These are phyloP conservation scores for Hypsibius dujardini DNA, from an alignment of 1,140 invertebrate genomes.

Conservation along the genomic window DNA sequence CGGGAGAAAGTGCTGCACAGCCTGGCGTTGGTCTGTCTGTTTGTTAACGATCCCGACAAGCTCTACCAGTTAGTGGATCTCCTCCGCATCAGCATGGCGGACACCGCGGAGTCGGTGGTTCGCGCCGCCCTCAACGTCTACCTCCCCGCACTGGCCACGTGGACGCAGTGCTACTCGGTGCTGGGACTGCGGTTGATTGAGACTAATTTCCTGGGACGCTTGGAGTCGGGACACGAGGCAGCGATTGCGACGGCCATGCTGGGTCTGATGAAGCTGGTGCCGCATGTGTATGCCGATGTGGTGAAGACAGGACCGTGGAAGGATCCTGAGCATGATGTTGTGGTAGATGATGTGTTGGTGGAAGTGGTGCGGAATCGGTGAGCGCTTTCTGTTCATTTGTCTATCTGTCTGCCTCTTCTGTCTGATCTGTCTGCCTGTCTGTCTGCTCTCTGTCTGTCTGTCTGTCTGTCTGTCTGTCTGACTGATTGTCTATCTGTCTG, in stretches of 20 bases:
- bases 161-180: constrained; percentile 36
- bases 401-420: no score
- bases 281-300: not conserved
- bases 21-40: constrained; percentile 44
- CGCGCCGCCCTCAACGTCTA: constrained; percentile 29
- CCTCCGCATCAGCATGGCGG: constrained; percentile 39
- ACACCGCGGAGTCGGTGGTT: constrained; percentile 37
- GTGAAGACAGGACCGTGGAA: not conserved
- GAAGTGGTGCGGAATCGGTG: constrained; percentile 27
- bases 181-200: constrained; percentile 19
- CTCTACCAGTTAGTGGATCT: constrained; percentile 46
- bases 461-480: no score
- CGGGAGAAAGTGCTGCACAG: constrained; percentile 45
- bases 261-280: constrained; percentile 19
- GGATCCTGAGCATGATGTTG: constrained; percentile 3
- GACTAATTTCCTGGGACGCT: not conserved
- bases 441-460: no score
- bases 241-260: constrained; percentile 21
- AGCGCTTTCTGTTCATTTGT: no score
- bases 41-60: constrained; percentile 49
- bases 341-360: constrained; percentile 31
- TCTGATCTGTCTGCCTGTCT: no score
- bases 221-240: constrained; percentile 4
- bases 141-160: constrained; percentile 39
- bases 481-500: no score